Evolutionary conservation across 2,888 invertebrate species (phyloP).

Genomic region (Aleiodes alternator): DNA sequence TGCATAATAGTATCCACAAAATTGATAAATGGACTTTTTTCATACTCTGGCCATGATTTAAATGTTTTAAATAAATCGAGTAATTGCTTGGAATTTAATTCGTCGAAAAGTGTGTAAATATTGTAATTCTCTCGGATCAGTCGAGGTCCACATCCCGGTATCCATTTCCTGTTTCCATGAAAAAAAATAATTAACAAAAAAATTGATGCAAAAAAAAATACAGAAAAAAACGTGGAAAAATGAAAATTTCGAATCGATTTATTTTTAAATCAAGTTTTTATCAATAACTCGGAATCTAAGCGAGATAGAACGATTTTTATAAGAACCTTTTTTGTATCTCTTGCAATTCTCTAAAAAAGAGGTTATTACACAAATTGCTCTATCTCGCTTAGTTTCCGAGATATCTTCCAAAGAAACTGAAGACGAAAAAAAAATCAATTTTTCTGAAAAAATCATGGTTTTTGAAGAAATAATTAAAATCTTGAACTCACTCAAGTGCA

Average conservation of each 20-base stretch:
- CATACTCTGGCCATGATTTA: slow-evolving; percentile 59
- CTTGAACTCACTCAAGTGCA: slow-evolving; percentile 82
- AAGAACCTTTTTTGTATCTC: too few species aligned
- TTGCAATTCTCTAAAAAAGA: too few species aligned
- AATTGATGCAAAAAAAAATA: too few species aligned
- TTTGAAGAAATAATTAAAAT: slow-evolving; percentile 19
- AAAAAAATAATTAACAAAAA: slow-evolving; percentile 5
- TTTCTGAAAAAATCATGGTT: neutral
- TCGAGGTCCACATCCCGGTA: slow-evolving; percentile 84
- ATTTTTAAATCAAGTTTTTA: too few species aligned
- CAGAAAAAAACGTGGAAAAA: too few species aligned
- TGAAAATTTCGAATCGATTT: too few species aligned
- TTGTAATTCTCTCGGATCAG: slow-evolving; percentile 80
- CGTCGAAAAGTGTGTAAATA: slow-evolving; percentile 85
- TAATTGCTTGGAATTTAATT: slow-evolving; percentile 81
- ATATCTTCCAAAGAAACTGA: too few species aligned
- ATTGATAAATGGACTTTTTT: slow-evolving; percentile 42
- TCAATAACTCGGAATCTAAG: too few species aligned
- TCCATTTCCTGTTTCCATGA: slow-evolving; percentile 78
- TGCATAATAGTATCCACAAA: slow-evolving; percentile 9
- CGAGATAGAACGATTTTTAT: too few species aligned
- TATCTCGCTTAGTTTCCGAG: too few species aligned
- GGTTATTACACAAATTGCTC: too few species aligned
- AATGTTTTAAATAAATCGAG: slow-evolving; percentile 81
- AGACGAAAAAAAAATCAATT: too few species aligned